phyloP scores from a whole-genome alignment of 2,113 vertebrate species.

The Phyllostomus hastatus region DNA sequence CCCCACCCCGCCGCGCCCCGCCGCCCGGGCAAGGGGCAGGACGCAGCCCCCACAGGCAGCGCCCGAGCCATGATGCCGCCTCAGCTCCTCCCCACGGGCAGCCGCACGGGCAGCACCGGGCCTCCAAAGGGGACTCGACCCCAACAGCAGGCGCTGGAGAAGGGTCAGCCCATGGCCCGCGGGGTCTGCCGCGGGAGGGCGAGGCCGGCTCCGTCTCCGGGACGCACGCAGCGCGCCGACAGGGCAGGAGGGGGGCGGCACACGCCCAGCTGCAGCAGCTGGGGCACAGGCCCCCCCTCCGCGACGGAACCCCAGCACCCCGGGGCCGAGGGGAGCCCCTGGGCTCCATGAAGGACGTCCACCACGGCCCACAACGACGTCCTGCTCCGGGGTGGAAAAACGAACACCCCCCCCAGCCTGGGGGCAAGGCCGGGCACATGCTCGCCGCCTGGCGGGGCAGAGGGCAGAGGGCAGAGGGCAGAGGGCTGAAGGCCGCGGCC shows the following conservation, averaged over 20 bases:
- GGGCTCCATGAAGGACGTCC: too few species aligned
- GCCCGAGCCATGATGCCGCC: accelerated
- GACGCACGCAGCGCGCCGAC: background rate
- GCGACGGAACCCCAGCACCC: background rate
- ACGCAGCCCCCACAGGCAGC: accelerated
- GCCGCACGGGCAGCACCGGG: accelerated
- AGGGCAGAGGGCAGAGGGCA: too few species aligned
- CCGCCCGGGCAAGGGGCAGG: background rate
- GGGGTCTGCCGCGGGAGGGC: background rate
- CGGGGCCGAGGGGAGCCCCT: too few species aligned
- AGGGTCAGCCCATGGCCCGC: background rate
- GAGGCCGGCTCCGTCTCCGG: background rate
- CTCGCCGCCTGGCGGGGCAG: too few species aligned
- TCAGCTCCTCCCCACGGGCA: background rate
- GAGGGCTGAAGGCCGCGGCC: too few species aligned
- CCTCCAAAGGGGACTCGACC: background rate
- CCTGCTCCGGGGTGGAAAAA: too few species aligned
- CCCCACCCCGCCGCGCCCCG: background rate
- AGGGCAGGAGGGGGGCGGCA: background rate
- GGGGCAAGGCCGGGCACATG: background rate
- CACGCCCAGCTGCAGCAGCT: too few species aligned
- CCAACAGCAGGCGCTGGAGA: accelerated
- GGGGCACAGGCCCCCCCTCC: background rate
- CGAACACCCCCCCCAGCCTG: too few species aligned
- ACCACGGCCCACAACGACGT: too few species aligned